These are phyloP conservation scores for Anolis carolinensis DNA, from an alignment of 2,113 vertebrate genomes.

Conservation along the genomic window DNA sequence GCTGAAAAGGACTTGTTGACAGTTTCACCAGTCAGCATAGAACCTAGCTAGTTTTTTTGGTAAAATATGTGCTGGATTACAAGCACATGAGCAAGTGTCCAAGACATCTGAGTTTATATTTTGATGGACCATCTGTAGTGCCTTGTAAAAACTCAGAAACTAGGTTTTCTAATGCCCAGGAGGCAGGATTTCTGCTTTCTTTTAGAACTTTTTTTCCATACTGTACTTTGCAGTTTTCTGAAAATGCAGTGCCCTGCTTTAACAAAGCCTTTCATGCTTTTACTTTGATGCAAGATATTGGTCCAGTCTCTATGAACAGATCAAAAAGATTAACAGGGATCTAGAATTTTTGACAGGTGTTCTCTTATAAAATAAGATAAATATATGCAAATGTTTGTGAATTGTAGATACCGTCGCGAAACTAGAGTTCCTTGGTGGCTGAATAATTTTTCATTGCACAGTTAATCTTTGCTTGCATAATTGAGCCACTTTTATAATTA, in stretches of 20 bases:
- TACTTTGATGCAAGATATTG: not conserved
- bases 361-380: not conserved
- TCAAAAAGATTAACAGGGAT: not conserved
- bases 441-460: not conserved
- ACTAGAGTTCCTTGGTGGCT: not conserved
- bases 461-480: not conserved
- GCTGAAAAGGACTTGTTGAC: not conserved
- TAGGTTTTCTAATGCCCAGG: not conserved
- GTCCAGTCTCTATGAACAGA: not conserved
- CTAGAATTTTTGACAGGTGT: too few species aligned
- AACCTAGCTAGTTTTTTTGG: constrained; percentile 7
- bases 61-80: not conserved
- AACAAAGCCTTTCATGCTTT: not conserved
- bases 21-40: not conserved
- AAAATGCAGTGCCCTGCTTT: not conserved
- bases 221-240: not conserved
- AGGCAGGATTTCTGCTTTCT: not conserved
- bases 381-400: not conserved
- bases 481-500: not conserved
- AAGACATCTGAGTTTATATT: constrained; percentile 2
- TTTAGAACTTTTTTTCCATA: not conserved
- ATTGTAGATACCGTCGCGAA: not conserved
- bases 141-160: constrained; percentile 3
- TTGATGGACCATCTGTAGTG: not conserved
- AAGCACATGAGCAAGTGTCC: not conserved